These are phyloP conservation scores for Aradophagus sp. DNA, from an alignment of 1,140 invertebrate species.

Conservation along the genomic window DNA sequence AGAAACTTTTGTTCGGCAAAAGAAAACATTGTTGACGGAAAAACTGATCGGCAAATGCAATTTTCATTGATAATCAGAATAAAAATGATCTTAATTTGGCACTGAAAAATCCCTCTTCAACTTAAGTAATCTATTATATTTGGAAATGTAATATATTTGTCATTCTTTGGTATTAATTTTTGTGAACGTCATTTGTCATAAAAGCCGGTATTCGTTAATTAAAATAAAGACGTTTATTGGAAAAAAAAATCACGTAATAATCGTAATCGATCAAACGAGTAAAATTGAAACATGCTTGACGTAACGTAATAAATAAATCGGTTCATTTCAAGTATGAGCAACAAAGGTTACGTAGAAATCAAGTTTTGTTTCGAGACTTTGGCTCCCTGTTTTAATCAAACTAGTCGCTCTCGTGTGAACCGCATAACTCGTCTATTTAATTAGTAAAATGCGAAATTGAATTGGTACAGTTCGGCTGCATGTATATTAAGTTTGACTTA, in stretches of 20 bases:
- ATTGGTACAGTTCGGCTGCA: slow-evolving; percentile 19
- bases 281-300: slow-evolving; percentile 33
- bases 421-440: slow-evolving; percentile 16
- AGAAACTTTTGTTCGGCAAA: too few species aligned
- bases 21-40: too few species aligned
- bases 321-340: slow-evolving; percentile 37
- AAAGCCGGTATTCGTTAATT: slow-evolving; percentile 34
- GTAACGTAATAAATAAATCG: slow-evolving; percentile 41
- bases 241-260: slow-evolving; percentile 45
- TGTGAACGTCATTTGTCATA: too few species aligned
- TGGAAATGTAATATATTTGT: too few species aligned
- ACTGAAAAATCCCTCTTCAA: too few species aligned
- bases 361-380: slow-evolving; percentile 7
- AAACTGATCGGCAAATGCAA: too few species aligned
- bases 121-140: too few species aligned
- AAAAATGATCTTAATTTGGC: too few species aligned
- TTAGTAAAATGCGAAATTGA: slow-evolving; percentile 7
- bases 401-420: neutral
- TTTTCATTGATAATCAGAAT: too few species aligned
- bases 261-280: slow-evolving; percentile 47
- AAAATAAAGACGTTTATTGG: slow-evolving; percentile 34
- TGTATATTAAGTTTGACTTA: slow-evolving; percentile 21
- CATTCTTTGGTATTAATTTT: too few species aligned
- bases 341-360: slow-evolving; percentile 18
- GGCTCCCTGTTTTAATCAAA: neutral